These are phyloP conservation scores for Leptopilina syphax DNA, from an alignment of 2,888 invertebrate genomes.

Conservation along the genomic window DNA sequence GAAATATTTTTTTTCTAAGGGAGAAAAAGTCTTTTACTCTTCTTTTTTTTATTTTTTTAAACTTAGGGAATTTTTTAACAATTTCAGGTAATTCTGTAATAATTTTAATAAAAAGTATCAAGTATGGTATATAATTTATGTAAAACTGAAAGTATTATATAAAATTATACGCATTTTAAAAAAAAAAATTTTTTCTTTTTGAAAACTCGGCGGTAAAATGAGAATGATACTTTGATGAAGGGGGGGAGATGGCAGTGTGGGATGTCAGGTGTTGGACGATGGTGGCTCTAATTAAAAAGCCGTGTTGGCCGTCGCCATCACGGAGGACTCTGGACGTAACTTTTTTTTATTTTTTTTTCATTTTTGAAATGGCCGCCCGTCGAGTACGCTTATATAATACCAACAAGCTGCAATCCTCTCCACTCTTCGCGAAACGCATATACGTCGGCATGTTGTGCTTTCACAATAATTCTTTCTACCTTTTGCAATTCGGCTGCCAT, in stretches of 20 bases:
- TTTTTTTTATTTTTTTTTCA: slow-evolving; percentile 60
- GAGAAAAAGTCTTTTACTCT: too few relatives aligned
- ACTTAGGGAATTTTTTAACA: too few relatives aligned
- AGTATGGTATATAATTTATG: too few relatives aligned
- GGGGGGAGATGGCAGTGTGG: slow-evolving; percentile 66
- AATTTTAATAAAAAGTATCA: too few relatives aligned
- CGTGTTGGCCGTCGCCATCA: slow-evolving; percentile 71
- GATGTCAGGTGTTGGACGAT: slow-evolving; percentile 75
- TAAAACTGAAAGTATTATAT: too few relatives aligned
- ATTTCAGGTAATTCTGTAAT: too few relatives aligned
- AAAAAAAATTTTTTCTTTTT: slow-evolving; percentile 59
- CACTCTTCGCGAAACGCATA: slow-evolving; percentile 51
- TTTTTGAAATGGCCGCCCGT: slow-evolving; percentile 74
- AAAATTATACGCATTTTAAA: background rate
- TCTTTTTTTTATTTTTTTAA: too few relatives aligned
- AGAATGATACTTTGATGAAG: slow-evolving; percentile 76
- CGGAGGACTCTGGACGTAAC: slow-evolving; percentile 56
- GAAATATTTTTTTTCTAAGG: too few relatives aligned
- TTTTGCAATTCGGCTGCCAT: slow-evolving; percentile 69
- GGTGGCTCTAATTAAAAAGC: slow-evolving; percentile 76
- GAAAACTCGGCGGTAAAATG: slow-evolving; percentile 69
- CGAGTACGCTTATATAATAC: slow-evolving; percentile 73
- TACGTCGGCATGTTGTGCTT: slow-evolving; percentile 58
- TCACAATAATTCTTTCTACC: slow-evolving; percentile 71
- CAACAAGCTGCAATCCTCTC: slow-evolving; percentile 64